These are phyloP conservation scores for Mobula birostris DNA, from an alignment of 2,113 vertebrate genomes.

Conservation along the genomic window DNA sequence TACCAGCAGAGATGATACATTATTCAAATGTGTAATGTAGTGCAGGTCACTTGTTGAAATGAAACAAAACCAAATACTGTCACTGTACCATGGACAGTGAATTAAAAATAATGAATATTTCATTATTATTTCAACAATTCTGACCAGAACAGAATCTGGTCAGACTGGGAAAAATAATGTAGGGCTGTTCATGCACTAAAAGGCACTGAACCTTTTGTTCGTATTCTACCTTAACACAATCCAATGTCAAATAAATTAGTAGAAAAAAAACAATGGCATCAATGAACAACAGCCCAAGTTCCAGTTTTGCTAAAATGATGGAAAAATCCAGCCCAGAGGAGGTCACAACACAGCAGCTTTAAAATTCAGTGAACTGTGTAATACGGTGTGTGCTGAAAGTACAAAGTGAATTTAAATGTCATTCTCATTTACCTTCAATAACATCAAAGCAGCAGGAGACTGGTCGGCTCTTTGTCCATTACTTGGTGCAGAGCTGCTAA, in stretches of 20 bases:
- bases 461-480: slow-evolving; percentile 34
- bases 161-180: not conserved
- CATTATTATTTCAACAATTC: not conserved
- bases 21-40: not conserved
- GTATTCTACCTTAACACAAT: not conserved
- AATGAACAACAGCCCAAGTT: slow-evolving; percentile 17
- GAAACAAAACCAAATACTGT: slow-evolving; percentile 1
- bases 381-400: slow-evolving; percentile 32
- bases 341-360: slow-evolving; percentile 24
- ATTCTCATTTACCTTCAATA: slow-evolving; percentile 34
- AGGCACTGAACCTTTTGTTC: not conserved
- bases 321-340: slow-evolving; percentile 33
- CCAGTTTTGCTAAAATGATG: slow-evolving; percentile 30
- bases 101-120: not conserved
- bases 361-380: slow-evolving; percentile 34
- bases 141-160: not conserved
- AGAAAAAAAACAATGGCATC: slow-evolving; percentile 26
- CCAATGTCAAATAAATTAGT: not conserved
- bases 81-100: not conserved
- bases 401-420: slow-evolving; percentile 38
- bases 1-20: not conserved
- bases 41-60: not conserved
- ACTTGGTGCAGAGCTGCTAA: slow-evolving; percentile 14
- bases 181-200: not conserved
- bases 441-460: slow-evolving; percentile 37